A percentile compares a stretch with the other conserved stretches of the same genome.
Conservation (phyloP, 2,888 invertebrate species). For the Pherbina coryleti region DNA sequence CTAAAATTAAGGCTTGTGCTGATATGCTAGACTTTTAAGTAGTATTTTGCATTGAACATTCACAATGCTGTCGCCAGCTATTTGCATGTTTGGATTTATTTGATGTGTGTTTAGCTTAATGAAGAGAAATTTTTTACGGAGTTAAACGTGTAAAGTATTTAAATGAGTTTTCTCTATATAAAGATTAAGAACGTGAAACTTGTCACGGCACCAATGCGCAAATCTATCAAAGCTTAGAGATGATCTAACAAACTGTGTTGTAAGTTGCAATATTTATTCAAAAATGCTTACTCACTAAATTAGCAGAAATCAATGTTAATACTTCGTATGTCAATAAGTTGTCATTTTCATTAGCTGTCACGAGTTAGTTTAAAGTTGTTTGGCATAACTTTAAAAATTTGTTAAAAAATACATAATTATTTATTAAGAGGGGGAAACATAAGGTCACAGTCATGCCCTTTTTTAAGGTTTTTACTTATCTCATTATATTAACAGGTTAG, state of each 20-base stretch:
- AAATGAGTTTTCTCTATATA: conserved; percentile 1
- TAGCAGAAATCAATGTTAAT: too few relatives aligned
- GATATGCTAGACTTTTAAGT: neutral
- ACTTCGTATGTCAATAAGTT: too few relatives aligned
- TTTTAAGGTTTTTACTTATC: too few relatives aligned
- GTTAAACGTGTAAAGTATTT: conserved; percentile 20
- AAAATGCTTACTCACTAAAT: too few relatives aligned
- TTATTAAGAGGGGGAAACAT: too few relatives aligned
- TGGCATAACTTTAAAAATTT: too few relatives aligned
- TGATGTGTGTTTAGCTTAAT: neutral
- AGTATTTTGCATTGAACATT: neutral
- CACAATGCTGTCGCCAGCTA: neutral
- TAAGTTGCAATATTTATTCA: too few relatives aligned
- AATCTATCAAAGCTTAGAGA: neutral
- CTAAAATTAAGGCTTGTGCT: neutral
- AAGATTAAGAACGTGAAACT: conserved; percentile 1
- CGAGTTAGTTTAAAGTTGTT: too few relatives aligned
- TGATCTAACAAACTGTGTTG: neutral
- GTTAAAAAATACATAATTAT: too few relatives aligned
- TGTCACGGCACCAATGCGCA: neutral
- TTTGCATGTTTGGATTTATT: conserved; percentile 5
- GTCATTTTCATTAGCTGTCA: too few relatives aligned
- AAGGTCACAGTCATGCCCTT: too few relatives aligned
- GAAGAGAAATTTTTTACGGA: conserved; percentile 7
- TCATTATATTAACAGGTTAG: too few relatives aligned